Evolutionary conservation across 2,797 vertebrate species (phyloP), one percentile per base, ranked within the genome.

Genomic region (Scomberomorus guttatus): DNA sequence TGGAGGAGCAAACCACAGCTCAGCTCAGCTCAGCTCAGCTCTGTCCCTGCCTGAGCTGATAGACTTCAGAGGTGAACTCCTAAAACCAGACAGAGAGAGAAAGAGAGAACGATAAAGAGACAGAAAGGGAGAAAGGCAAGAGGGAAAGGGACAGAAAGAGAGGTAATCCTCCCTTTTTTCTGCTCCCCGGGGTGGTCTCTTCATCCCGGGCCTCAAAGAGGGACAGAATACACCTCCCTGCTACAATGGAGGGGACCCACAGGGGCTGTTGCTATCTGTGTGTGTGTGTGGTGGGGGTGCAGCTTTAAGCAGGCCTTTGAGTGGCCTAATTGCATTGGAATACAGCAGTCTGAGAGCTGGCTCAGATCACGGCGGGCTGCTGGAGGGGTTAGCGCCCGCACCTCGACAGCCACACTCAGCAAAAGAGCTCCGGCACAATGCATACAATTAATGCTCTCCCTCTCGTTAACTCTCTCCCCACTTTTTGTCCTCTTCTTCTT

Each of bases 251-350:
- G 90, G 90, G 88, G 90, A 91, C 93, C 94, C 95, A 93, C 92
- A 91, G 90, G 87, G 89, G 88, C 90, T 92, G 89, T 86, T 92
- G 92, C 89, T 93, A 88, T 90, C 87, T 86, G 84, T 75, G 81
- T 83, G 75, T 77, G 71, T 42, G 69, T 55, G 79, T 15, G 27
- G 75, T 77, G 81, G 81, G 91, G 90, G 94, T 95, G 93, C 94
- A 96, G 97, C 96, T 96, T 97, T 97, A 98, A 97, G 96, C 95
- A 96, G 96, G 90, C 94, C 96, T 98, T 97, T 97, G 94, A 97
- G 94, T 95, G 94, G 96, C 93, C 96, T 97, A 98, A 97, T 97
- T 98, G 96, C 95, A 95, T 96, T 97, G 96, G 96, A 97, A 97
- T 97, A 96, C 95, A 95, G 96, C 96, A 96, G 94, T 92, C 92